Evolutionary conservation across 2,113 vertebrate species (phyloP).

Genomic region (Rhea pennata): DNA sequence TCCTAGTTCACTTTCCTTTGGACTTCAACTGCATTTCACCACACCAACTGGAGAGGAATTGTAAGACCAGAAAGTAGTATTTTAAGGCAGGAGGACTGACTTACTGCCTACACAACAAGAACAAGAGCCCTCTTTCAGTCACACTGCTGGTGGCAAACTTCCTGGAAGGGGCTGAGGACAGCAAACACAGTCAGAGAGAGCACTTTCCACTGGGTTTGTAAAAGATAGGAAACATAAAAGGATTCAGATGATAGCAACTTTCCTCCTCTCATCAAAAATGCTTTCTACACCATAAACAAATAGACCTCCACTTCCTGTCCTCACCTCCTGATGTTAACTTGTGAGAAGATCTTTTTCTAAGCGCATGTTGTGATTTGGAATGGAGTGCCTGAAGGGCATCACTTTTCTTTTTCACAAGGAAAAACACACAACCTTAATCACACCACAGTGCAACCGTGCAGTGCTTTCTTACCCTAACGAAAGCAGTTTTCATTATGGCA

Average conservation of each 20-base stretch:
- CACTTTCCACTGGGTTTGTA: neutral
- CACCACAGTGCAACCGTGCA: neutral
- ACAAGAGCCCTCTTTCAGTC: slow-evolving; percentile 13
- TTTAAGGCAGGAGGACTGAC: neutral
- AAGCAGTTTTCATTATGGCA: neutral
- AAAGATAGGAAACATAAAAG: neutral
- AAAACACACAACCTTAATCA: neutral
- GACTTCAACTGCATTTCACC: neutral
- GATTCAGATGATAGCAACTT: neutral
- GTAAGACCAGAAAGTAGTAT: neutral
- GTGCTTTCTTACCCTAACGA: neutral
- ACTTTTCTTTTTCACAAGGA: neutral
- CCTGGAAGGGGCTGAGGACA: neutral
- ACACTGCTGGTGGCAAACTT: neutral
- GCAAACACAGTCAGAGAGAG: neutral
- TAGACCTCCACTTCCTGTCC: neutral
- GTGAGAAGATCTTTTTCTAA: neutral
- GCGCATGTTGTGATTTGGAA: neutral
- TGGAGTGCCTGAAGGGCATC: neutral
- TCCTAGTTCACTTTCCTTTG: neutral
- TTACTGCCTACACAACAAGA: neutral
- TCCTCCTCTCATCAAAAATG: neutral
- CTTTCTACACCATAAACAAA: neutral
- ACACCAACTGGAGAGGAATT: neutral
- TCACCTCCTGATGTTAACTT: neutral